Conservation (phyloP, 2,888 invertebrate species). For the Hoplodrina blanda region DNA sequence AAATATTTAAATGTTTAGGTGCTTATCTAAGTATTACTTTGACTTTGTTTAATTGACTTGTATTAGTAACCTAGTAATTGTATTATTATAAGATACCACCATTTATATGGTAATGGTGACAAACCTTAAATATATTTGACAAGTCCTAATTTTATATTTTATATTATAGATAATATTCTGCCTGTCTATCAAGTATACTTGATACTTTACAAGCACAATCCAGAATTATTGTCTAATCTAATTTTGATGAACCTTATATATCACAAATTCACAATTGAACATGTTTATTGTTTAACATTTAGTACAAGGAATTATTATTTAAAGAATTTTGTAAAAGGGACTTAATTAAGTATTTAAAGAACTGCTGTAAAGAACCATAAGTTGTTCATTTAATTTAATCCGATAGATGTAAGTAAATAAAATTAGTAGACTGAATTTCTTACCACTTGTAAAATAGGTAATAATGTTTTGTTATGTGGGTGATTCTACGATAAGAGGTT, state of each 20-base stretch:
- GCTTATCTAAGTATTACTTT: slow-evolving; percentile 59
- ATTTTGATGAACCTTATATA: slow-evolving; percentile 18
- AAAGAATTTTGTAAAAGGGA: slow-evolving; percentile 15
- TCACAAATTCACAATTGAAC: slow-evolving; percentile 31
- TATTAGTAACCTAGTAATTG: slow-evolving; percentile 58
- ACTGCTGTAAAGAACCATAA: slow-evolving; percentile 42
- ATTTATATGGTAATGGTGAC: slow-evolving; percentile 25
- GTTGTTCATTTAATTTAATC: slow-evolving; percentile 54
- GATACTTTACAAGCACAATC: slow-evolving; percentile 16
- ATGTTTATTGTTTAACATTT: slow-evolving; percentile 48
- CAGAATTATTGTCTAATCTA: slow-evolving; percentile 9
- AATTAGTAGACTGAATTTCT: slow-evolving; percentile 64
- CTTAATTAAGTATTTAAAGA: slow-evolving; percentile 30
- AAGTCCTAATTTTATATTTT: slow-evolving; percentile 18
- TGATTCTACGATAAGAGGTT: too few relatives aligned
- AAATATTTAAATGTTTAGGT: slow-evolving; percentile 52
- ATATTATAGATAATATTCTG: slow-evolving; percentile 10
- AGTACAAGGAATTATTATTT: slow-evolving; percentile 58
- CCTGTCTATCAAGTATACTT: slow-evolving; percentile 1
- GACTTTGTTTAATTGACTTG: slow-evolving; percentile 58
- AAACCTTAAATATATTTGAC: slow-evolving; percentile 21
- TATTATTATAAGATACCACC: slow-evolving; percentile 50
- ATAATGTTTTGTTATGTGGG: slow-evolving; percentile 12
- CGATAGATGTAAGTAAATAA: slow-evolving; percentile 54
- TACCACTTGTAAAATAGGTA: slow-evolving; percentile 26